Evolutionary conservation across 2,797 vertebrate genomes (phyloP).

Genomic region (Chelmon rostratus): DNA sequence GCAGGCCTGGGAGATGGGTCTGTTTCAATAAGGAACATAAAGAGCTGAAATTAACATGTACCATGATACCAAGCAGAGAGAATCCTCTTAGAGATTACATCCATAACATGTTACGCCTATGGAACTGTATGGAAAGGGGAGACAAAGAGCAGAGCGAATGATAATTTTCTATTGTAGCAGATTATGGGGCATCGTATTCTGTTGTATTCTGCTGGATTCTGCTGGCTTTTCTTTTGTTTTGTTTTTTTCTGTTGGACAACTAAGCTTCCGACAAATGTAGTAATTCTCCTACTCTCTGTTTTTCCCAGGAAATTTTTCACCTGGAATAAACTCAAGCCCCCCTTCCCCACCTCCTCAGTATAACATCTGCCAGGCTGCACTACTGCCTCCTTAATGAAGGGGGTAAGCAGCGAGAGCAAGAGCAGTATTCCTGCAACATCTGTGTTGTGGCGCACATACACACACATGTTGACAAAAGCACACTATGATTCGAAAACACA

Average conservation of each 20-base stretch:
- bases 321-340: slow-evolving; percentile 41
- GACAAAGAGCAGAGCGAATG: slow-evolving; percentile 66
- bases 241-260: slow-evolving; percentile 13
- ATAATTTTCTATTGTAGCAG: slow-evolving; percentile 62
- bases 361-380: slow-evolving; percentile 49
- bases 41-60: slow-evolving; percentile 83
- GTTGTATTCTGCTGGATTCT: slow-evolving; percentile 22
- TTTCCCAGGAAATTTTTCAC: slow-evolving; percentile 26
- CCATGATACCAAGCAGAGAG: slow-evolving; percentile 81
- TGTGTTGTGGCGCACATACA: slow-evolving; percentile 50
- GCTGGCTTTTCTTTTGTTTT: slow-evolving; percentile 23
- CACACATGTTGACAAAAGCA: slow-evolving; percentile 47
- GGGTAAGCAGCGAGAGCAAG: slow-evolving; percentile 28
- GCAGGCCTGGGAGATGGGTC: slow-evolving; percentile 68
- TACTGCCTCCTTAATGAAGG: slow-evolving; percentile 33
- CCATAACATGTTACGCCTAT: slow-evolving; percentile 81
- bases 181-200: slow-evolving; percentile 33
- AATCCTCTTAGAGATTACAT: slow-evolving; percentile 84
- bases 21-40: slow-evolving; percentile 80
- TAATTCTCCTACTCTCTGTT: slow-evolving; percentile 16
- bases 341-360: neutral
- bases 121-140: slow-evolving; percentile 72
- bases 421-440: slow-evolving; percentile 57
- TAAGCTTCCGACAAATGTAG: neutral
- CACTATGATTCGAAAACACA: slow-evolving; percentile 34